These are phyloP conservation scores for Neotoxoptera formosana DNA, from an alignment of 1,140 invertebrate genomes.

Conservation along the genomic window DNA sequence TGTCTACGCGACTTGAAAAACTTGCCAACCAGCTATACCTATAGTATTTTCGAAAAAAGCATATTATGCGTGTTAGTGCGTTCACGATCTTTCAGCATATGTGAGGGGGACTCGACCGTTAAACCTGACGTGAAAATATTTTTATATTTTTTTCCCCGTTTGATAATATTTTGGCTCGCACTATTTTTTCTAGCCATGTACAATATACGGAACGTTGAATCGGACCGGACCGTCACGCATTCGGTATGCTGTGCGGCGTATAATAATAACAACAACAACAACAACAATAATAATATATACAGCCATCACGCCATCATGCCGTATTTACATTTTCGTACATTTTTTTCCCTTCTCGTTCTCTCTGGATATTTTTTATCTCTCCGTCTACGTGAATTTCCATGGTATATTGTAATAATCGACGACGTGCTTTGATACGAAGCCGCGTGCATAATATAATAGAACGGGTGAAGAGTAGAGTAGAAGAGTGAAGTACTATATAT, in stretches of 20 bases:
- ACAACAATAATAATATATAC: conserved; percentile 9
- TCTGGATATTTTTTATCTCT: not conserved
- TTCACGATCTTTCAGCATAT: not conserved
- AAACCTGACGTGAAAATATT: not conserved
- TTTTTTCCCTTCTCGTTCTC: not conserved
- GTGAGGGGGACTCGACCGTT: not conserved
- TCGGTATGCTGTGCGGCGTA: not conserved
- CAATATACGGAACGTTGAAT: not conserved
- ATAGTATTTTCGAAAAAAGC: too few relatives aligned
- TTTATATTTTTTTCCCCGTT: not conserved
- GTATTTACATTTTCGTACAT: conserved; percentile 37
- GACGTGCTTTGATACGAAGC: conserved; percentile 31
- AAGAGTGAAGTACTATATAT: not conserved
- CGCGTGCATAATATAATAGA: conserved; percentile 25
- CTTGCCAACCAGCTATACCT: not conserved
- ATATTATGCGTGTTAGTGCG: not conserved
- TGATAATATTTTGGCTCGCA: not conserved
- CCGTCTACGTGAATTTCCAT: conserved; percentile 43
- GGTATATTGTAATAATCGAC: conserved; percentile 34
- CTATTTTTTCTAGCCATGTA: not conserved
- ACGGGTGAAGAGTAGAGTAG: conserved; percentile 17
- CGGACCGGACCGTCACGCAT: conserved; percentile 17
- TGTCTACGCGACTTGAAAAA: not conserved
- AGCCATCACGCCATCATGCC: not conserved
- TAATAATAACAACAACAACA: not conserved